A percentile compares a stretch with the other conserved stretches of the same genome.
Evolutionary conservation across 2,113 vertebrate genomes (phyloP).

Genomic region (Syrmaticus mikado): DNA sequence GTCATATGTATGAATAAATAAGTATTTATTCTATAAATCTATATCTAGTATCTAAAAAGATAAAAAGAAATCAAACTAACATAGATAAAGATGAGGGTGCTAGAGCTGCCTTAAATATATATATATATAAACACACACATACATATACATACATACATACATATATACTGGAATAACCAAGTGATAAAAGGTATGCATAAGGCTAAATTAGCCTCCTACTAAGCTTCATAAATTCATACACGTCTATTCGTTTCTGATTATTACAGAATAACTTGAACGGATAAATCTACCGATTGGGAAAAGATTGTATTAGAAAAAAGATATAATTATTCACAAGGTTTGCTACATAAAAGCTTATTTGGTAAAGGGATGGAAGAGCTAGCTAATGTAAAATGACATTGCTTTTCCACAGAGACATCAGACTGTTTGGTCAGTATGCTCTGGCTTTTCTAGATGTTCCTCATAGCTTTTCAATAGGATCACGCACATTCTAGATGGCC

Average conservation of each 20-base stretch:
- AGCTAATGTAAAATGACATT: neutral
- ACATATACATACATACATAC: too few species aligned
- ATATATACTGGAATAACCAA: neutral
- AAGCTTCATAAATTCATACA: neutral
- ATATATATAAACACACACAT: too few species aligned
- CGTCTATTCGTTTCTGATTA: too few species aligned
- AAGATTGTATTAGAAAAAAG: too few species aligned
- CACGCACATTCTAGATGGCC: neutral
- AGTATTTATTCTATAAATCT: neutral
- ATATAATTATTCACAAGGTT: too few species aligned
- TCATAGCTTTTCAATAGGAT: neutral
- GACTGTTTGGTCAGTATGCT: neutral
- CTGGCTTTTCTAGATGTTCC: neutral
- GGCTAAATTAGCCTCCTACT: neutral
- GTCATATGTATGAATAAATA: neutral
- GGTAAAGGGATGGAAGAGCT: neutral
- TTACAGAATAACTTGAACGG: too few species aligned
- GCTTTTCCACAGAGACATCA: neutral
- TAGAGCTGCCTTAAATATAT: neutral
- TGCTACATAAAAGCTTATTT: too few species aligned
- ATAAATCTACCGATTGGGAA: too few species aligned
- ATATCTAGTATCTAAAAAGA: neutral
- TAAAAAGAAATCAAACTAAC: neutral
- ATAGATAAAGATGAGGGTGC: neutral
- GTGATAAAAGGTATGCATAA: neutral